phyloP scores from a whole-genome alignment of 2,797 vertebrate genomes.

The Nasua narica region DNA sequence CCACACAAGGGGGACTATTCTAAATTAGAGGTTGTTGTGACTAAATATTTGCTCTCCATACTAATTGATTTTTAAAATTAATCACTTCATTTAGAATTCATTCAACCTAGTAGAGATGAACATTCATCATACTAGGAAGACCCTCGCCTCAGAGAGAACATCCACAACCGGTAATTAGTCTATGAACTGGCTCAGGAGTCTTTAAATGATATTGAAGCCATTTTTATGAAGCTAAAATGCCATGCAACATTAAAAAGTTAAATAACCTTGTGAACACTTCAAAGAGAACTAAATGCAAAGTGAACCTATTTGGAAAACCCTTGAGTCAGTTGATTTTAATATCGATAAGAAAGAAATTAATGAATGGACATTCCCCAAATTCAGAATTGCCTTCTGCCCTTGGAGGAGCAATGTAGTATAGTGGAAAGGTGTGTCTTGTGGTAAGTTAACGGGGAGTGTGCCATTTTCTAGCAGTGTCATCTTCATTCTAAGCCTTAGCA shows the following conservation, averaged over 20 bases:
- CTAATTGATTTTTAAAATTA: constrained; percentile 74
- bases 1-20: background rate
- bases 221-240: constrained; percentile 54
- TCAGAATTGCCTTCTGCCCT: background rate
- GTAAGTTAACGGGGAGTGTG: background rate
- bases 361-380: background rate
- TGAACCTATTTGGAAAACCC: constrained; percentile 34
- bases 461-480: background rate
- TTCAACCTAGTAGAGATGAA: constrained; percentile 58
- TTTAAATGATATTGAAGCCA: constrained; percentile 55
- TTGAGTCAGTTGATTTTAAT: constrained; percentile 48
- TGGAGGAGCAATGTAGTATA: background rate
- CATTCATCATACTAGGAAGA: constrained; percentile 64
- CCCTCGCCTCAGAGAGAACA: constrained; percentile 23
- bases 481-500: constrained; percentile 5
- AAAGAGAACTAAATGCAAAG: constrained; percentile 43
- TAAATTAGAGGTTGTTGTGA: constrained; percentile 37
- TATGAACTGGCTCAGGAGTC: constrained; percentile 48
- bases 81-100: constrained; percentile 70
- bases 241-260: constrained; percentile 66
- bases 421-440: background rate
- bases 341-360: background rate
- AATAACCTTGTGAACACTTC: constrained; percentile 59
- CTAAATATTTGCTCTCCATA: constrained; percentile 44
- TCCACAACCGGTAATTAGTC: constrained; percentile 60